Percentiles rank a stretch among this genome's conserved stretches.
phyloP scores from a whole-genome alignment of 2,797 vertebrate genomes.

The Tapera naevia region DNA sequence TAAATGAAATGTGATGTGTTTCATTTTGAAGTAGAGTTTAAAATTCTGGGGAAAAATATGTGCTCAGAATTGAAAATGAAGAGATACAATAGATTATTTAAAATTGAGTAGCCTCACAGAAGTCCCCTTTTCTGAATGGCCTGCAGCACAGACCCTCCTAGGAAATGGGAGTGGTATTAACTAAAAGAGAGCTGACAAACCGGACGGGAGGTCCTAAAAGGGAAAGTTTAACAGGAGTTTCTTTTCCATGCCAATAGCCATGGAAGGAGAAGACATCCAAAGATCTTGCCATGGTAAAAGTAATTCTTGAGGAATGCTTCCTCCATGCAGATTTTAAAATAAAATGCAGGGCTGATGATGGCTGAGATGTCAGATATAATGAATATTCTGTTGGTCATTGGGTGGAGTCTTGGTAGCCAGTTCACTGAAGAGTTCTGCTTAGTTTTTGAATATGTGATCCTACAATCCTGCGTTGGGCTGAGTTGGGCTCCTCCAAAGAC shows the following conservation, averaged over 20 bases:
- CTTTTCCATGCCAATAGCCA: background rate
- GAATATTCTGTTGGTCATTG: background rate
- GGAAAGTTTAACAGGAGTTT: background rate
- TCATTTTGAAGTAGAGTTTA: conserved; percentile 53
- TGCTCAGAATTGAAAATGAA: conserved; percentile 1
- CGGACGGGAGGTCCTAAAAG: background rate
- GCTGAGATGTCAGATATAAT: background rate
- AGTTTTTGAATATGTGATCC: background rate
- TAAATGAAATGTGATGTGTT: background rate
- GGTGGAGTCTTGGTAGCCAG: background rate
- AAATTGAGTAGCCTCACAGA: background rate
- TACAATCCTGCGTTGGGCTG: background rate
- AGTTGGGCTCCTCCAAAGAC: background rate
- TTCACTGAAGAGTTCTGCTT: background rate
- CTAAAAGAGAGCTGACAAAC: background rate
- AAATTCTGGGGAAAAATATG: background rate
- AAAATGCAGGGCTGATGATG: background rate
- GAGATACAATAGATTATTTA: background rate
- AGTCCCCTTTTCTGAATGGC: background rate
- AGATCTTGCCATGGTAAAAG: background rate
- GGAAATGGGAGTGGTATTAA: background rate
- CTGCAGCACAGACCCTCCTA: background rate
- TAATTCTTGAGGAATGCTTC: background rate
- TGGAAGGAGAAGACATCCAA: background rate
- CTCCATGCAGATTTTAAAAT: background rate